Percentiles rank a stretch among this genome's conserved stretches.
phyloP scores from a whole-genome alignment of 2,888 invertebrate species.

The Mythimna pallens region DNA sequence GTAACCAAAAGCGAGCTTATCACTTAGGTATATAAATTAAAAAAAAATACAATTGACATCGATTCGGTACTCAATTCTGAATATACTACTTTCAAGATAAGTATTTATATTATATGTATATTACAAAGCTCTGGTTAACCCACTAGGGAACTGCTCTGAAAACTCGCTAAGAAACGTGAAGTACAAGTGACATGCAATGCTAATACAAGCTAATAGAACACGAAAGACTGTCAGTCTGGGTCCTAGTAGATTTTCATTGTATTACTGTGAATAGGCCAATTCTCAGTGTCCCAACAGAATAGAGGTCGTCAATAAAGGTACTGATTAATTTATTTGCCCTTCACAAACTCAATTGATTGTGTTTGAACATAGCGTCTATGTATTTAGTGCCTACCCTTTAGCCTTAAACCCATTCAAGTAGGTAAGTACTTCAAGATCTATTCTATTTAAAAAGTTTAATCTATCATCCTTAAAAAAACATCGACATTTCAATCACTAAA shows the following conservation, averaged over 20 bases:
- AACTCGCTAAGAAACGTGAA: constrained; percentile 16
- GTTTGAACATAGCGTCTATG: neutral
- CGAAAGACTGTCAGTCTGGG: constrained; percentile 7
- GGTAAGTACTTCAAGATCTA: neutral
- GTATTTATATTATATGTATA: neutral
- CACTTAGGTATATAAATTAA: too few relatives aligned
- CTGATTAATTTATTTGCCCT: neutral
- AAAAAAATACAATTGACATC: too few relatives aligned
- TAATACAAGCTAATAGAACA: constrained; percentile 25
- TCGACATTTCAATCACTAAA: constrained; percentile 17
- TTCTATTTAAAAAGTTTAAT: constrained; percentile 1
- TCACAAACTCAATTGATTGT: neutral
- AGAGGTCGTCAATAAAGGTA: neutral
- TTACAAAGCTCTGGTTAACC: constrained; percentile 14
- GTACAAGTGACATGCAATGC: constrained; percentile 16
- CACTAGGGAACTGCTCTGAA: constrained; percentile 38
- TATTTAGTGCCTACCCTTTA: neutral
- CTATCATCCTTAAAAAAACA: constrained; percentile 12
- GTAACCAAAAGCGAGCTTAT: too few relatives aligned
- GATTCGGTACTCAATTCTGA: too few relatives aligned
- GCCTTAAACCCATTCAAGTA: neutral
- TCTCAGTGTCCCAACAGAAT: neutral
- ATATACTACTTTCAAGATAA: too few relatives aligned
- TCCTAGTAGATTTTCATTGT: constrained; percentile 12
- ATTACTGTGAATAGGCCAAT: constrained; percentile 5